phyloP scores from a whole-genome alignment of 2,113 vertebrate species.

The Centropristis striata region DNA sequence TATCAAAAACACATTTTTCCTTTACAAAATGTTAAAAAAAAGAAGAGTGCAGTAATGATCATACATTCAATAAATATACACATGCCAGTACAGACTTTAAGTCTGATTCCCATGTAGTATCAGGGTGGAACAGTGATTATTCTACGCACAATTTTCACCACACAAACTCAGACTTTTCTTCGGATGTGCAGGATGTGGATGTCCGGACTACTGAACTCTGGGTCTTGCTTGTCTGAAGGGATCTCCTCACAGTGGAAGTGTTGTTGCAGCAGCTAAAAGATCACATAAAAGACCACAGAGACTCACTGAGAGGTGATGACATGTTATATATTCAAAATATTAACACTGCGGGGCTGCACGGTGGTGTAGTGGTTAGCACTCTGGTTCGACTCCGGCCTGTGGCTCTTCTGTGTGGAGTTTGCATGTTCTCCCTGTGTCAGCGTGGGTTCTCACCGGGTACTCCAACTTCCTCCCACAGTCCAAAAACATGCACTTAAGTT shows the following conservation, averaged over 20 bases:
- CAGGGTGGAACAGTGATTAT: not conserved
- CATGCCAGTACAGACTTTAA: not conserved
- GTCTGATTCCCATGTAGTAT: not conserved
- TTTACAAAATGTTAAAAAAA: not conserved
- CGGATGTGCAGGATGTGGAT: constrained; percentile 91
- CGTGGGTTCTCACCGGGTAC: too few species aligned
- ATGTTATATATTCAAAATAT: too few species aligned
- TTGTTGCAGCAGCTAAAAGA: constrained; percentile 88
- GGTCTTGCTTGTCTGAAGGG: constrained; percentile 91
- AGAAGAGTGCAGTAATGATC: not conserved
- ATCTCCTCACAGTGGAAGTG: constrained; percentile 92
- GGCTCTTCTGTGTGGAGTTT: too few species aligned
- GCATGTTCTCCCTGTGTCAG: too few species aligned
- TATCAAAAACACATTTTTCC: constrained; percentile 3
- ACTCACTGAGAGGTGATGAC: not conserved
- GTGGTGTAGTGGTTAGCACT: too few species aligned
- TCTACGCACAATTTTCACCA: not conserved
- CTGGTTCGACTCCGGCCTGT: too few species aligned
- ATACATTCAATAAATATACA: constrained; percentile 17
- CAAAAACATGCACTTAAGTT: too few species aligned
- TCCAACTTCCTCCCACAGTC: too few species aligned
- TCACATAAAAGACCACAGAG: constrained; percentile 9
- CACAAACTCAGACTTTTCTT: constrained; percentile 60
- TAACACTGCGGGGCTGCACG: too few species aligned
- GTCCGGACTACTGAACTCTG: constrained; percentile 94